phyloP scores from a whole-genome alignment of 2,797 vertebrate genomes.

The Brachymystax lenok region DNA sequence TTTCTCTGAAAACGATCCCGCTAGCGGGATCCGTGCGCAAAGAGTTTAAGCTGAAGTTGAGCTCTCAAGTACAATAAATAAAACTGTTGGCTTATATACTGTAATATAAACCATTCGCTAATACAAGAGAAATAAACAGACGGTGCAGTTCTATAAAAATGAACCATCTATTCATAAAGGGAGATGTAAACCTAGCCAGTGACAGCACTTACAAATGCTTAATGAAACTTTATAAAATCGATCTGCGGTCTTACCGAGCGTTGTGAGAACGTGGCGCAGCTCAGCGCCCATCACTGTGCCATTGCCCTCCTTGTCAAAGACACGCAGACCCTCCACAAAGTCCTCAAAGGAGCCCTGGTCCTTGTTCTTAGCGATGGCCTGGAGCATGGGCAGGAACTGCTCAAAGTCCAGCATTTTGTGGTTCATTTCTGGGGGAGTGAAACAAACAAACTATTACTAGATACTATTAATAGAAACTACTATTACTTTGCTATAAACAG shows the following conservation, averaged over 20 bases:
- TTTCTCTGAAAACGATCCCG: too few relatives aligned
- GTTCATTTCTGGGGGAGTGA: slow-evolving; percentile 82
- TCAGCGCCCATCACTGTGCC: slow-evolving; percentile 93
- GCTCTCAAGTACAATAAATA: too few relatives aligned
- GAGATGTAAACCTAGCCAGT: neutral
- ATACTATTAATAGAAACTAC: neutral
- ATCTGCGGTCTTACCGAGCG: slow-evolving; percentile 76
- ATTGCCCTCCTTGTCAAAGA: slow-evolving; percentile 95
- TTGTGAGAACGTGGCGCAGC: slow-evolving; percentile 91
- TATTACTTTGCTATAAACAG: neutral
- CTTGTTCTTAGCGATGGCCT: slow-evolving; percentile 91
- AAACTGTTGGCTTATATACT: too few relatives aligned
- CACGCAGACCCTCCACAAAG: slow-evolving; percentile 88
- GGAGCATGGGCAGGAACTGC: slow-evolving; percentile 93
- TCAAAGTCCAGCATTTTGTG: slow-evolving; percentile 89
- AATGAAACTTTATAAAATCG: neutral
- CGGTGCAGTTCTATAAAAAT: too few relatives aligned
- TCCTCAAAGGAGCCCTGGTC: slow-evolving; percentile 92
- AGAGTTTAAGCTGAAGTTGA: too few relatives aligned
- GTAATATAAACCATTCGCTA: too few relatives aligned
- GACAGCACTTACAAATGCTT: neutral
- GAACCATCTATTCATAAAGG: neutral
- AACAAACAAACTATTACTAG: neutral
- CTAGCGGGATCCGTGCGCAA: too few relatives aligned
- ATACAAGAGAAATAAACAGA: too few relatives aligned